Base-by-base conservation (phyloP, 2,797 vertebrate species). In the Crotalus adamanteus region DNA sequence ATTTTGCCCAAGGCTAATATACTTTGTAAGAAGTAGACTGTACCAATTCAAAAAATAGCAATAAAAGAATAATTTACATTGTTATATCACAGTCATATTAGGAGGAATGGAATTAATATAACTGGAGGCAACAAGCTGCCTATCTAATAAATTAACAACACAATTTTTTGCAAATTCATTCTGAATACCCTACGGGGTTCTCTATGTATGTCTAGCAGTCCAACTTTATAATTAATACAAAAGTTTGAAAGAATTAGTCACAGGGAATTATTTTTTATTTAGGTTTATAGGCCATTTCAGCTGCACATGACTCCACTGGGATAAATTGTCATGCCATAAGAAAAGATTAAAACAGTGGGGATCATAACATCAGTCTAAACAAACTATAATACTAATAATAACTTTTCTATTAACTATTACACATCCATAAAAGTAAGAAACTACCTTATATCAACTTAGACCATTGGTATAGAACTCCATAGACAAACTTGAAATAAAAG, bases 1-100 rank as follows among this genome's bases (percentile, higher is more conserved):
- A 59, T 90, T 59, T 47, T 57, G 53, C 26, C 51, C 25, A 31
- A 56, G 26, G 89, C 37, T 65, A 85, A 63, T 92, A 22, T 61
- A 31, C 31, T 78, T 88, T 60, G 18, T 63, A 61, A 86, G 18
- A 51, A n/a, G 3, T 3, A 60, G 65, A 85, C 26, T 16, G 20
- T 13, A 89, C 26, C 20, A 53, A 31, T 92, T 85, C 47, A 63
- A 28, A 92, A 88, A 31, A 20, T 63, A 51, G 51, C 85, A 65
- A 87, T 28, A 87, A 91, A 53, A 91, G 22, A 56, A 53, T 87
- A 86, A 91, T 78, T 47, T 59, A 22, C 87, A 92, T 47, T 88
- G 25, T 69, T 88, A 22, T 37, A 20, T 16, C 55, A 12, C 56
- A 88, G 55, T 47, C 56, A 28, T 91, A 89, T 92, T 37, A 37